Percentiles rank a stretch among this genome's conserved stretches.
Evolutionary conservation across 2,888 invertebrate species (phyloP).

Genomic region (Melinaea menophilus): DNA sequence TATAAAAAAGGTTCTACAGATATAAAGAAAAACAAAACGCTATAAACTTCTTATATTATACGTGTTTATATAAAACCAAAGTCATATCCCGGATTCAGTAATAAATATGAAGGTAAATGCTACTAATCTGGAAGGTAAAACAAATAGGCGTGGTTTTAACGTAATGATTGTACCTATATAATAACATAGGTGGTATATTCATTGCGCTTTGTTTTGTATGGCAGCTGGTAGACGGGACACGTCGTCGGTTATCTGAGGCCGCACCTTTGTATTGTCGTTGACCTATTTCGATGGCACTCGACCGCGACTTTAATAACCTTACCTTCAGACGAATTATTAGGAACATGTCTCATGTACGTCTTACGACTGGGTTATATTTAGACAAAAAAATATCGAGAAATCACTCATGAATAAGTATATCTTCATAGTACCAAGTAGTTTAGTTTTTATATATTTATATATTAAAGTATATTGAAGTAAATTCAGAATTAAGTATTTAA

Average conservation of each 20-base stretch:
- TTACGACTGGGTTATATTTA: background rate
- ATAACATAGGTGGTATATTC: constrained; percentile 69
- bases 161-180: constrained; percentile 72
- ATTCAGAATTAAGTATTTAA: too few relatives aligned
- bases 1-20: constrained; percentile 37
- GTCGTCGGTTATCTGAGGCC: constrained; percentile 71
- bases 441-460: too few relatives aligned
- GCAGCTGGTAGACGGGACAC: constrained; percentile 69
- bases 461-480: too few relatives aligned
- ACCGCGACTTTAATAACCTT: constrained; percentile 56
- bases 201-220: constrained; percentile 70
- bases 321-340: constrained; percentile 50
- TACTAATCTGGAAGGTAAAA: constrained; percentile 75
- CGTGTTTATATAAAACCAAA: constrained; percentile 63
- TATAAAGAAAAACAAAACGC: constrained; percentile 52
- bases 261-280: constrained; percentile 74
- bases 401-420: too few relatives aligned
- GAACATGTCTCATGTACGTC: constrained; percentile 6
- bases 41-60: constrained; percentile 41
- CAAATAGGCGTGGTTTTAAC: constrained; percentile 71
- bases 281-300: constrained; percentile 70
- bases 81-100: constrained; percentile 69
- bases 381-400: background rate
- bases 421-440: too few relatives aligned
- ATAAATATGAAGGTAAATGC: constrained; percentile 73